Evolutionary conservation across 2,888 invertebrate species (phyloP).

Genomic region (Philopedon plagiatum): DNA sequence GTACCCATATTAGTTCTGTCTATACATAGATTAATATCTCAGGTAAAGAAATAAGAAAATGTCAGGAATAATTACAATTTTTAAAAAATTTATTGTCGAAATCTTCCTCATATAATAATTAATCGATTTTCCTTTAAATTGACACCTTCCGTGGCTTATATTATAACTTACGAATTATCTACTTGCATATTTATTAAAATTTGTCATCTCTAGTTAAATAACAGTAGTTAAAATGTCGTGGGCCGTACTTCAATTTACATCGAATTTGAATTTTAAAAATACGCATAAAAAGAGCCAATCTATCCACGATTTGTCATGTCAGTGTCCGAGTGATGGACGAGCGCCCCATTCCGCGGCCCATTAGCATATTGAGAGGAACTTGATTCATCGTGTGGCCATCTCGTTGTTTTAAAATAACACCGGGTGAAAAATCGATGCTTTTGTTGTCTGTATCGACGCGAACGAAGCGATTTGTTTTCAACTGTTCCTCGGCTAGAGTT

Average conservation of each 20-base stretch:
- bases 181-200: no score
- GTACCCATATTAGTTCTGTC: no score
- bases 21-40: no score
- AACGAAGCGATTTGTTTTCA: conserved; percentile 14
- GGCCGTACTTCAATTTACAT: conserved; percentile 13
- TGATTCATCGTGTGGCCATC: conserved; percentile 63
- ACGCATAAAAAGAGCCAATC: conserved; percentile 34
- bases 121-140: no score
- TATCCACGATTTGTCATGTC: conserved; percentile 68
- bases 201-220: background rate
- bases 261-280: conserved; percentile 46
- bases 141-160: no score
- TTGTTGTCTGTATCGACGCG: conserved; percentile 58
- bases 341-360: conserved; percentile 62
- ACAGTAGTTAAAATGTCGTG: background rate
- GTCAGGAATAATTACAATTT: no score
- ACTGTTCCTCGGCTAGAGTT: conserved; percentile 12
- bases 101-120: no score
- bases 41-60: no score
- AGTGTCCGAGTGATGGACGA: conserved; percentile 68
- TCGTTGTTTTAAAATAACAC: conserved; percentile 63
- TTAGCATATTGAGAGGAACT: conserved; percentile 68
- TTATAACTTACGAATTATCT: no score
- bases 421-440: conserved; percentile 59
- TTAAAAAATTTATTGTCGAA: no score